A percentile compares a stretch with the other conserved stretches of the same genome.
Conservation (phyloP, 2,113 vertebrate genomes). For the Thermophis baileyi region DNA sequence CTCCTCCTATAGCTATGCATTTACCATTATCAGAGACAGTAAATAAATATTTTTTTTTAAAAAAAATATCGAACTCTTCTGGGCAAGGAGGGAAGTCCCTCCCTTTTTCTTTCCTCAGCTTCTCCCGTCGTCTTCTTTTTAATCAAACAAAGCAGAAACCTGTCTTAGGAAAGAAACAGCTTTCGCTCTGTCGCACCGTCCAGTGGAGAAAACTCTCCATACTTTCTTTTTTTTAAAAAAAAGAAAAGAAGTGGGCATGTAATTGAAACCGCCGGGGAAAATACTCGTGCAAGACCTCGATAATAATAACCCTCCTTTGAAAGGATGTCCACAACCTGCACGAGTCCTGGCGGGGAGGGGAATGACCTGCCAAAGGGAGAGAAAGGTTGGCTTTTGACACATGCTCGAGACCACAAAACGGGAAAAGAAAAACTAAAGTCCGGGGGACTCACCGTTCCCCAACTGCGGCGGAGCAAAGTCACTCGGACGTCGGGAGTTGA, state of each 20-base stretch:
- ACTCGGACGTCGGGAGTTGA: neutral
- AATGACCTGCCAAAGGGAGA: neutral
- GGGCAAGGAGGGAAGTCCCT: neutral
- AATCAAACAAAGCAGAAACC: slow-evolving; percentile 72
- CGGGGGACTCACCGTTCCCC: slow-evolving; percentile 62
- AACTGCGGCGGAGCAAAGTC: slow-evolving; percentile 31
- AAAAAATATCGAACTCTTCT: neutral
- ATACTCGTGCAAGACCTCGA: slow-evolving; percentile 27
- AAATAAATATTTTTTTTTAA: slow-evolving; percentile 27
- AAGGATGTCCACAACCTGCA: neutral
- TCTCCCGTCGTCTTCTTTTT: slow-evolving; percentile 65
- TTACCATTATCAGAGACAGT: slow-evolving; percentile 62
- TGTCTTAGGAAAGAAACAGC: slow-evolving; percentile 54
- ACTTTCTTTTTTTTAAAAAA: neutral
- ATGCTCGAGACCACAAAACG: slow-evolving; percentile 16
- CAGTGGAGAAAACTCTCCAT: slow-evolving; percentile 47
- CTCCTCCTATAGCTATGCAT: slow-evolving; percentile 61
- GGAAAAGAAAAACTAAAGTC: slow-evolving; percentile 34
- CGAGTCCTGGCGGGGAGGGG: neutral
- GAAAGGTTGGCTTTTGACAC: neutral
- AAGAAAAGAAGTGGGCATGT: neutral
- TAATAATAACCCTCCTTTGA: neutral
- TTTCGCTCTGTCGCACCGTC: slow-evolving; percentile 52
- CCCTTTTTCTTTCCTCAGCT: neutral
- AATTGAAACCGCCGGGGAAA: slow-evolving; percentile 44